Evolutionary conservation across 2,797 vertebrate genomes (phyloP).

Genomic region (Premnoplex brunnescens): DNA sequence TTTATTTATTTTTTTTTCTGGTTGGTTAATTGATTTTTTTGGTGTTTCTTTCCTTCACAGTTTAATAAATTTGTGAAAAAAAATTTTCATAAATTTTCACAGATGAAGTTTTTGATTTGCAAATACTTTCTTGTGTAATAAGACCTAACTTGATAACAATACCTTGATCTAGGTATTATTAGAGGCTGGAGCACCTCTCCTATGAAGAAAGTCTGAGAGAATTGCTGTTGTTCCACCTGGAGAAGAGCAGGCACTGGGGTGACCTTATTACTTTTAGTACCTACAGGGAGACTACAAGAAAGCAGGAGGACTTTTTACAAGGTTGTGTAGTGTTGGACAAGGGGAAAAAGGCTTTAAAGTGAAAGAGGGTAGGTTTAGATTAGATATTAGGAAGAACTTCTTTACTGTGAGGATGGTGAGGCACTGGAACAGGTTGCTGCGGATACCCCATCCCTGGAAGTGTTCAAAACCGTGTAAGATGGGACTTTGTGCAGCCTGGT

Average conservation of each 20-base stretch:
- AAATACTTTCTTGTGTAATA: not conserved
- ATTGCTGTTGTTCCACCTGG: not conserved
- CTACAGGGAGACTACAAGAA: not conserved
- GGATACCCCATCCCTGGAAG: not conserved
- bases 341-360: not conserved
- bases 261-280: not conserved
- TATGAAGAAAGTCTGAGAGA: not conserved
- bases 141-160: not conserved
- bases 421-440: not conserved
- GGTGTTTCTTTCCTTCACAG: fast-evolving
- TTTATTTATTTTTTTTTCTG: no score
- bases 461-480: not conserved
- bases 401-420: not conserved
- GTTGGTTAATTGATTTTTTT: not conserved
- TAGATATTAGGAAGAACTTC: not conserved
- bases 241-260: not conserved
- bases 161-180: not conserved
- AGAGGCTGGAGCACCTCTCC: not conserved
- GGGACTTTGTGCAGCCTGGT: not conserved
- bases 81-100: not conserved
- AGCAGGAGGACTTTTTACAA: not conserved
- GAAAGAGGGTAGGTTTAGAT: not conserved
- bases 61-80: not conserved
- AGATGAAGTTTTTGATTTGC: not conserved
- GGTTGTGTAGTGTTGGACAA: not conserved